Percentiles rank a stretch among this genome's conserved stretches.
Conservation (phyloP, 1,140 invertebrate genomes). For the Augochlora pura region DNA sequence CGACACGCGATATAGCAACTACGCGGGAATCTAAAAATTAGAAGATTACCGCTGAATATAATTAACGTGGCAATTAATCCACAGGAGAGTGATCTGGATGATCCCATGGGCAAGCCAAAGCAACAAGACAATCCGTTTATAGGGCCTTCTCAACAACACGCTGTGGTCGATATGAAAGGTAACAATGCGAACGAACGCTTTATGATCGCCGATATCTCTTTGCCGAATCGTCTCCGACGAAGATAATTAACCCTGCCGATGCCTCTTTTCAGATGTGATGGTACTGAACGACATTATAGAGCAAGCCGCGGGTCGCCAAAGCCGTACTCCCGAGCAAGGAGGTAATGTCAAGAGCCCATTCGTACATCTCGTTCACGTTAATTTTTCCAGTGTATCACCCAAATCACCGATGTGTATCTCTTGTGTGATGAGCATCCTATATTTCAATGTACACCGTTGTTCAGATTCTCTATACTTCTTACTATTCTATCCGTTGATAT, state of each 20-base stretch:
- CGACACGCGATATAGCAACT: too few relatives aligned
- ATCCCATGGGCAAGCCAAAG: slow-evolving; percentile 91
- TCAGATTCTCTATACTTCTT: slow-evolving; percentile 27
- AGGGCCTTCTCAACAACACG: slow-evolving; percentile 91
- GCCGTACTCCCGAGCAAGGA: slow-evolving; percentile 91
- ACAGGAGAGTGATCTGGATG: slow-evolving; percentile 88
- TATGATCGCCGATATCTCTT: too few relatives aligned
- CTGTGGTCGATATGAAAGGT: slow-evolving; percentile 97
- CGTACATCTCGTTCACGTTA: neutral
- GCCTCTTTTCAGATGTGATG: slow-evolving; percentile 92
- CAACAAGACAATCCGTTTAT: slow-evolving; percentile 95
- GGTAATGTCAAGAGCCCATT: slow-evolving; percentile 82
- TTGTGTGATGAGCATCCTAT: slow-evolving; percentile 52
- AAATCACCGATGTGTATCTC: slow-evolving; percentile 39
- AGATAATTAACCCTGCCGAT: slow-evolving; percentile 3
- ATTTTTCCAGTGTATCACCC: slow-evolving; percentile 31
- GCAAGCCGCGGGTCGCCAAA: slow-evolving; percentile 93
- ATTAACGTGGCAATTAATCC: slow-evolving; percentile 33
- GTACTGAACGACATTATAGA: slow-evolving; percentile 98
- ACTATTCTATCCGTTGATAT: slow-evolving; percentile 20
- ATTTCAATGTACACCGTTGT: slow-evolving; percentile 42
- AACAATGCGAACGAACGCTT: slow-evolving; percentile 27
- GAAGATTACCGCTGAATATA: too few relatives aligned
- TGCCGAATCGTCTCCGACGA: too few relatives aligned
- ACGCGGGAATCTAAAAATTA: too few relatives aligned